Base-by-base conservation (phyloP, 1,140 invertebrate genomes). In the Panagrolaimus sp. region DNA sequence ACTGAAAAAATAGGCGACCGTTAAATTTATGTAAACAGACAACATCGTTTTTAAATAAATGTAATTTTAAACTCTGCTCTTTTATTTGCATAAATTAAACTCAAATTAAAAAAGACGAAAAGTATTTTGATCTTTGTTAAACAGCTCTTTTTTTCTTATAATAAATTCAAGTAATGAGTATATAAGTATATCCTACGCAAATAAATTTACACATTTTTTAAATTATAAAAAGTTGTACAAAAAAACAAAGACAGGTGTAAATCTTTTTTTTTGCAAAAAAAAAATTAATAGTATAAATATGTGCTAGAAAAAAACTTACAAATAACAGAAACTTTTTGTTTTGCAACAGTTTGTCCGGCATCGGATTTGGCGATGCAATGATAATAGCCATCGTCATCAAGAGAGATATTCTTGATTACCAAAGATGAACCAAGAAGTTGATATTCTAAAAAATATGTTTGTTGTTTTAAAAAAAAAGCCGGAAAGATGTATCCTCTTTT, bases 321-420 rank as follows among this genome's bases (percentile, higher is more conserved):
- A 42, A 65, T 65, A 73, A 73, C 69, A 45, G 72, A 66, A 13
- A 80, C 74, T 20, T 63, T 64, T 27, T 91, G 86, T 71, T 86
- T 86, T 47, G 88, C 86, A 42, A 84, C 68, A 9, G 74, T 73
- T 20, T 77, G 75, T 38, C 87, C 89, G 16, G 91, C 92, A 16
- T 87, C 86, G 80, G 93, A 94, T 51, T 86, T 87, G 0, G 92
- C 92, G 31, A 87, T 87, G 80, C 93, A 96, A 51, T 88, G 89
- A 78, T 92, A 93, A 53, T 87, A 87, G 0, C 91, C 91, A 51
- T 88, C 87, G 82, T 95, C 92, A 0, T 89, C 88, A 64, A 88
- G 88, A 66, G 88, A 88, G 0, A 93, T 89, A 74, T 89, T 87
- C 42, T 86, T 89, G 69, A 95, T 90, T 0, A 87, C 89, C 11